Conservation (phyloP, 35 echinoderm and acorn worm genomes). For the Eucidaris tribuloides region DNA sequence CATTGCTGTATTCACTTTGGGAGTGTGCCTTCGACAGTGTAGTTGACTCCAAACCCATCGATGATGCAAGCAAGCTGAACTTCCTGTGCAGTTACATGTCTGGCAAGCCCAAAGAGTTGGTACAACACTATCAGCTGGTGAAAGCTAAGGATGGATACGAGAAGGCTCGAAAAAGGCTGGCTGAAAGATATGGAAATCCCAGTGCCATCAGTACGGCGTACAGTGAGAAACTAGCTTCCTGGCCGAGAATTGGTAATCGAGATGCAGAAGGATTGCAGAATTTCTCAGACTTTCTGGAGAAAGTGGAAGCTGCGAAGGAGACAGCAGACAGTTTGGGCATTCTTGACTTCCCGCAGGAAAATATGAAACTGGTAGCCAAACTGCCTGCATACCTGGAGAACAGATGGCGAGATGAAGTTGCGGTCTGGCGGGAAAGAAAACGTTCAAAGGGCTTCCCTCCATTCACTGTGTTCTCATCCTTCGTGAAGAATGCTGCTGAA, state of each 20-base stretch:
- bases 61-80: background rate
- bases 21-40: background rate
- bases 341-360: conserved; percentile 30
- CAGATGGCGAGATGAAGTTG: conserved; percentile 37
- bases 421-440: background rate
- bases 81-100: background rate
- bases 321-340: conserved; percentile 18
- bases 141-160: background rate
- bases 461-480: background rate
- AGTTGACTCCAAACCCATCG: background rate
- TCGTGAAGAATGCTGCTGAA: background rate
- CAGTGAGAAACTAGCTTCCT: background rate
- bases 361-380: conserved; percentile 38
- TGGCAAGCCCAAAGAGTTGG: background rate
- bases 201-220: background rate
- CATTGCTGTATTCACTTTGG: background rate
- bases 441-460: background rate
- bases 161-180: background rate
- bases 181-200: background rate
- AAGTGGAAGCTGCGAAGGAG: background rate
- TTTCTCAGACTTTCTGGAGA: background rate
- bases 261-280: background rate
- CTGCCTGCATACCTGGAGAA: conserved; percentile 28
- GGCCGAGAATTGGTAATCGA: background rate
- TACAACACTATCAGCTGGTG: conserved; percentile 9